These are phyloP conservation scores for Astreopora myriophthalma DNA, from an alignment of 64 coral and sea anemone species.

Conservation along the genomic window DNA sequence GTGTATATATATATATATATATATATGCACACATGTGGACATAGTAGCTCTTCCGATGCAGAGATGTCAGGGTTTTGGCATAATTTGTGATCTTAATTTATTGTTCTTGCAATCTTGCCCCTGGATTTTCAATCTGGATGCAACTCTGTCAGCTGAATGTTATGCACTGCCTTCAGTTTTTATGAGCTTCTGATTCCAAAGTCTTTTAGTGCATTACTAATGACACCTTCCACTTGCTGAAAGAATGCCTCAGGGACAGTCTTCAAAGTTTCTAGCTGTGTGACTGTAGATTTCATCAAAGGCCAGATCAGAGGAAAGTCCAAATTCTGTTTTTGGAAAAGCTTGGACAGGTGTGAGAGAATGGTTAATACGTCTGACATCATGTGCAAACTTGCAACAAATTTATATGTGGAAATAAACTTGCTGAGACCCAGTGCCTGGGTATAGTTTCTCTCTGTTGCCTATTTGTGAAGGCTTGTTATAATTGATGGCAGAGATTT, in stretches of 20 bases:
- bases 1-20: too few relatives aligned
- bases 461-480: neutral
- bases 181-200: conserved; percentile 17
- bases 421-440: neutral
- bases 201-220: conserved; percentile 16
- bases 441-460: neutral
- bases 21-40: too few relatives aligned
- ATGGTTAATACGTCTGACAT: neutral
- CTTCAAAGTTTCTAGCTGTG: conserved; percentile 9
- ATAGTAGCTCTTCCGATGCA: too few relatives aligned
- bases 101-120: too few relatives aligned
- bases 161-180: too few relatives aligned
- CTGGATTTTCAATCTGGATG: too few relatives aligned
- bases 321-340: conserved; percentile 19
- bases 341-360: conserved; percentile 20
- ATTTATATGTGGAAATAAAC: neutral
- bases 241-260: neutral
- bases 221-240: neutral
- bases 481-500: too few relatives aligned
- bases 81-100: too few relatives aligned
- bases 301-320: conserved; percentile 8
- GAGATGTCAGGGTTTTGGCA: too few relatives aligned
- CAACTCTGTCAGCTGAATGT: too few relatives aligned
- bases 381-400: too few relatives aligned
- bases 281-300: conserved; percentile 20